Evolutionary conservation across 2,797 vertebrate species (phyloP).

Genomic region (Coracias cyanogaster): DNA sequence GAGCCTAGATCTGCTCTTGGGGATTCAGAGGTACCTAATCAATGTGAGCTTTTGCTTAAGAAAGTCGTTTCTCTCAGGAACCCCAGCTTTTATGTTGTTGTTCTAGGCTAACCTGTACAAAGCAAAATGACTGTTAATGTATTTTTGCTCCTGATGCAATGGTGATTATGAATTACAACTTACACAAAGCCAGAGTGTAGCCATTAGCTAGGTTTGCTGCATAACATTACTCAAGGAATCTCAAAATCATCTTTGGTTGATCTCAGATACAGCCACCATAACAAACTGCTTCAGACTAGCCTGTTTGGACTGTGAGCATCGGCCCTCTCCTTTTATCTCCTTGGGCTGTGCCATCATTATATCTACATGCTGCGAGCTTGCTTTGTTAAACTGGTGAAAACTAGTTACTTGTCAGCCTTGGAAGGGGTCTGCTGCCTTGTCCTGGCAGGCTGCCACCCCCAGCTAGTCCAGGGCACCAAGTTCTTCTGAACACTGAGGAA

Average conservation of each 20-base stretch:
- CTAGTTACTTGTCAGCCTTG: not conserved
- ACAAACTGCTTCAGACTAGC: not conserved
- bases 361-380: not conserved
- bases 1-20: not conserved
- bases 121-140: not conserved
- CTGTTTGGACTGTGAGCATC: not conserved
- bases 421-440: not conserved
- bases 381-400: not conserved
- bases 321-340: not conserved
- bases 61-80: not conserved
- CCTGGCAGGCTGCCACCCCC: not conserved
- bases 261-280: not conserved
- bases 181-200: not conserved
- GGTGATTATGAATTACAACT: not conserved
- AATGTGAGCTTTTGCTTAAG: not conserved
- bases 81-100: not conserved
- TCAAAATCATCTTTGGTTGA: not conserved
- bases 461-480: not conserved
- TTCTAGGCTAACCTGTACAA: not conserved
- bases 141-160: not conserved
- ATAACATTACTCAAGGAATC: not conserved
- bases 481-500: not conserved
- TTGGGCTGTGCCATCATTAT: not conserved
- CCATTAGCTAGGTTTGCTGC: not conserved
- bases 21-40: not conserved